Conservation (phyloP, 2,113 vertebrate genomes). For the Pelecanoides urinatrix region DNA sequence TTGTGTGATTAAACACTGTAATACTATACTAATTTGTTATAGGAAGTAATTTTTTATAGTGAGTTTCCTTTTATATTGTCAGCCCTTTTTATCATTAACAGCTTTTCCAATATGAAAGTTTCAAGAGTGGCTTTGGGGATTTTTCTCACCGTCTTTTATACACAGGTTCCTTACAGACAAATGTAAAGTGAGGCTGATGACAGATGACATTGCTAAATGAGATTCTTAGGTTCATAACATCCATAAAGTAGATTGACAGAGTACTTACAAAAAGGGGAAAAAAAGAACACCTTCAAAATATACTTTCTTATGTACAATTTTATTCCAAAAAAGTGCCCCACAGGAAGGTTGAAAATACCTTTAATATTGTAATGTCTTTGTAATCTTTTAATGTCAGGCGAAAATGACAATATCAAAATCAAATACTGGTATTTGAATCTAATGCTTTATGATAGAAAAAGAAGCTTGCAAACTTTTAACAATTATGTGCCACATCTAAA, state of each 20-base stretch:
- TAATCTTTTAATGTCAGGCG: neutral
- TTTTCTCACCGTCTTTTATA: neutral
- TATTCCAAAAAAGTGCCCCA: neutral
- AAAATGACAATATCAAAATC: neutral
- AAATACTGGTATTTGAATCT: neutral
- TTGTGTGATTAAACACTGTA: neutral
- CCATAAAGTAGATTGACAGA: neutral
- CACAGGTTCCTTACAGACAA: neutral
- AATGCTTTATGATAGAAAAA: neutral
- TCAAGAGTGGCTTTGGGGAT: neutral
- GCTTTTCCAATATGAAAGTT: neutral
- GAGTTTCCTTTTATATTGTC: neutral
- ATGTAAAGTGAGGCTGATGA: neutral
- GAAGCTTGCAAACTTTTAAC: neutral
- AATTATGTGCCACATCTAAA: neutral
- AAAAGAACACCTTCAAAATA: neutral
- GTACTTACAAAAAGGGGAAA: neutral
- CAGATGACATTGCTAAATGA: neutral
- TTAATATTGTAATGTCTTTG: neutral
- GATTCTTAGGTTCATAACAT: neutral
- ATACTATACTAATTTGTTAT: neutral
- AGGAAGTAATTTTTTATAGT: neutral
- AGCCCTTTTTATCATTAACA: neutral
- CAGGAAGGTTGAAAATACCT: neutral
- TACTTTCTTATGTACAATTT: neutral